phyloP scores from a whole-genome alignment of 35 echinoderm and acorn worm genomes.

The Lytechinus pictus region DNA sequence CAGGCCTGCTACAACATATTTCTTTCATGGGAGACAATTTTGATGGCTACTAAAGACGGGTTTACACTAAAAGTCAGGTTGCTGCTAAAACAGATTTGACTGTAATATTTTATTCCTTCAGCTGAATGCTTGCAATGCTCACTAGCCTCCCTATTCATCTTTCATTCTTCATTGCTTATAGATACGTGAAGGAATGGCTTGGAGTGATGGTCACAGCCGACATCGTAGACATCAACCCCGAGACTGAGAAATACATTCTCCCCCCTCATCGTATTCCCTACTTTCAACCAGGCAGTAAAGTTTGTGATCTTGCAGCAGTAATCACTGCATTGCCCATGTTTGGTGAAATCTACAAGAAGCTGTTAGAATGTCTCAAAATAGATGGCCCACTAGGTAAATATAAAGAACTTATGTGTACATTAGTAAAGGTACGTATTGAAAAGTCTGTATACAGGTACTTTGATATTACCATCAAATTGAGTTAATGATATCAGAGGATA shows the following conservation, averaged over 20 bases:
- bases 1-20: too few relatives aligned
- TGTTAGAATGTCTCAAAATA: slow-evolving; percentile 53
- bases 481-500: too few relatives aligned
- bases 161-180: neutral
- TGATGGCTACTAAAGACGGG: too few relatives aligned
- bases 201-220: slow-evolving; percentile 43
- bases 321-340: slow-evolving; percentile 37
- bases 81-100: too few relatives aligned
- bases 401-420: neutral
- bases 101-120: too few relatives aligned
- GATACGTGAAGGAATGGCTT: slow-evolving; percentile 68
- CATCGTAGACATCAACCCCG: slow-evolving; percentile 58
- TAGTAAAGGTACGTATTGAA: too few relatives aligned
- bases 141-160: too few relatives aligned
- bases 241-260: slow-evolving; percentile 47
- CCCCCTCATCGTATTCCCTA: slow-evolving; percentile 8
- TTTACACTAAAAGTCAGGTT: too few relatives aligned
- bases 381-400: slow-evolving; percentile 58
- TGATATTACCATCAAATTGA: too few relatives aligned
- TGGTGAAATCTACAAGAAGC: slow-evolving; percentile 38
- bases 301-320: neutral
- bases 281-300: neutral
- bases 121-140: neutral
- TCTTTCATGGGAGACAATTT: too few relatives aligned
- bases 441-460: too few relatives aligned